Conservation (phyloP, 1,140 invertebrate genomes). For the Microvelia longipes region DNA sequence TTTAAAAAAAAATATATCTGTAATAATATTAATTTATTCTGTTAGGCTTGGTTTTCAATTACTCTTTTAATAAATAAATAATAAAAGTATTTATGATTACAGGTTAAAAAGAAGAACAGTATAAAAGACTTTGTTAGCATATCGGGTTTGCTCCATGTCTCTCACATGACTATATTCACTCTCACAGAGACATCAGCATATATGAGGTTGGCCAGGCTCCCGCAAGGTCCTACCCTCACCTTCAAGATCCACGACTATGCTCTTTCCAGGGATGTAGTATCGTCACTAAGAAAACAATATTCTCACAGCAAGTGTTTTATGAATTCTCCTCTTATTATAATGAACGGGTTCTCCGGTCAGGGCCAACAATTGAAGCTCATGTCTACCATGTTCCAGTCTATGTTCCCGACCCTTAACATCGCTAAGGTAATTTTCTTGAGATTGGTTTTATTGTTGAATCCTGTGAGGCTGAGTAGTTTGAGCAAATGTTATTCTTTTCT, state of each 20-base stretch:
- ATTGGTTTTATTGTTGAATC: too few species aligned
- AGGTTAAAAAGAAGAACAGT: conserved; percentile 71
- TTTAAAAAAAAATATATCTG: too few species aligned
- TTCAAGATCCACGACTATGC: conserved; percentile 77
- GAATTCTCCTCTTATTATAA: conserved; percentile 72
- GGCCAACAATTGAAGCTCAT: conserved; percentile 80
- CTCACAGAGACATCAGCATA: conserved; percentile 67
- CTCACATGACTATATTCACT: conserved; percentile 76
- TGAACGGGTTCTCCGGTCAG: conserved; percentile 80
- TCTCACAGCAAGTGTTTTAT: conserved; percentile 67
- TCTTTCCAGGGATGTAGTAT: conserved; percentile 69
- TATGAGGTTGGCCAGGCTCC: conserved; percentile 62
- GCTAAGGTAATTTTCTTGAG: conserved; percentile 47
- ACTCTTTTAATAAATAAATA: too few species aligned
- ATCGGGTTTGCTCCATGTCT: conserved; percentile 73
- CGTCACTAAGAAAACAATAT: conserved; percentile 64
- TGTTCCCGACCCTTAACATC: conserved; percentile 95
- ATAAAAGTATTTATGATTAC: too few species aligned
- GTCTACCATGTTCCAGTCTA: conserved; percentile 91
- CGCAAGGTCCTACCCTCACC: conserved; percentile 66
- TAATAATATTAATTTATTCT: too few species aligned
- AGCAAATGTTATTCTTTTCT: too few species aligned
- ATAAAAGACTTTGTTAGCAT: conserved; percentile 88
- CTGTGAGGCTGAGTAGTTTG: too few species aligned
- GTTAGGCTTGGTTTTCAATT: too few species aligned